Conservation (phyloP, 2,797 vertebrate genomes). For the Allobates femoralis region DNA sequence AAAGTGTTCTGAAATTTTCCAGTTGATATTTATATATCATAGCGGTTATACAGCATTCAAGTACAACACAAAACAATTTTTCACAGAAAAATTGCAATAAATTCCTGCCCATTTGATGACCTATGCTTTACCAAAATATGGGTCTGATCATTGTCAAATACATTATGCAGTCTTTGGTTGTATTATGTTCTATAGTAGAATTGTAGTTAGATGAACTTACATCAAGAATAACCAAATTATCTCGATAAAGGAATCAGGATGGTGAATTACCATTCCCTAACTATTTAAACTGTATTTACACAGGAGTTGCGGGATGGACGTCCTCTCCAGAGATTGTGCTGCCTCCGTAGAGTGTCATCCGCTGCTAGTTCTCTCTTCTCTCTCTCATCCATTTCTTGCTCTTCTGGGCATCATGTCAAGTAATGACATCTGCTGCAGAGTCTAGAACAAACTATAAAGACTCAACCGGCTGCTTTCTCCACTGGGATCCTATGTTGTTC, state of each 20-base stretch:
- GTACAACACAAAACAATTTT: not conserved
- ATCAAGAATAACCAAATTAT: not conserved
- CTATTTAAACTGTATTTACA: not conserved
- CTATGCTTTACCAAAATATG: not conserved
- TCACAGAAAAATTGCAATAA: not conserved
- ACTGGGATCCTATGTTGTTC: not conserved
- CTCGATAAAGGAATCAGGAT: not conserved
- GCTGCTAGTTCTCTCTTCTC: slow-evolving; percentile 5
- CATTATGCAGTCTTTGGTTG: not conserved
- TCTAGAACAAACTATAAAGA: not conserved
- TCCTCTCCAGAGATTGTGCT: not conserved
- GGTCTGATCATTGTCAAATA: not conserved
- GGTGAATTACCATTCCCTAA: not conserved
- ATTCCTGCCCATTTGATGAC: not conserved
- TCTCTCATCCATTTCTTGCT: slow-evolving; percentile 8
- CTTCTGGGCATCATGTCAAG: slow-evolving; percentile 40
- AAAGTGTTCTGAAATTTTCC: not conserved
- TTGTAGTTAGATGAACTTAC: not conserved
- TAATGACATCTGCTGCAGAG: slow-evolving; percentile 29
- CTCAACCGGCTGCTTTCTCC: not conserved
- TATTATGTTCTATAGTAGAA: not conserved
- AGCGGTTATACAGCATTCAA: not conserved
- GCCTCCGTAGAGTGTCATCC: not conserved
- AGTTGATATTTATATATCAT: not conserved
- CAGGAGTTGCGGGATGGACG: not conserved